A percentile compares a stretch with the other conserved stretches of the same genome.
These are phyloP conservation scores for Hippoglossus stenolepis DNA, from an alignment of 2,113 vertebrate species.

Conservation along the genomic window DNA sequence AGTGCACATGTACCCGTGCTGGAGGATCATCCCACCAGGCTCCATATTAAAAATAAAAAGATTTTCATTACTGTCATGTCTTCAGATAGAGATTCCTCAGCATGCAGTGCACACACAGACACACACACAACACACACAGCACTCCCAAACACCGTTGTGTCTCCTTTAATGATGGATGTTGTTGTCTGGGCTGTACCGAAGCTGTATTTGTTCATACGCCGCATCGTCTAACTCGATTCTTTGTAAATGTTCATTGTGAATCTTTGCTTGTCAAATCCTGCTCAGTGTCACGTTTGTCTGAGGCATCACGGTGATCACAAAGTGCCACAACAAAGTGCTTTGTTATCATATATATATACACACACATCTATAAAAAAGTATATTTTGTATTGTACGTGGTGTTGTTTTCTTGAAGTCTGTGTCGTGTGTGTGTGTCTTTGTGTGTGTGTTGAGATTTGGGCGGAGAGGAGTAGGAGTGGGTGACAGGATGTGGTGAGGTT, in stretches of 20 bases:
- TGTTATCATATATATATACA: slow-evolving; percentile 70
- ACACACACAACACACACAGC: not conserved
- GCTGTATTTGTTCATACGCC: slow-evolving; percentile 53
- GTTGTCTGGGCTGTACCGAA: slow-evolving; percentile 48
- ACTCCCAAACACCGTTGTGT: slow-evolving; percentile 30
- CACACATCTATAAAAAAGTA: slow-evolving; percentile 38
- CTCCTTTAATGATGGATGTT: slow-evolving; percentile 49
- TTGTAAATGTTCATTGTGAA: slow-evolving; percentile 66
- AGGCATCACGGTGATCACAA: slow-evolving; percentile 76
- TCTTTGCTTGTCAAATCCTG: slow-evolving; percentile 63
- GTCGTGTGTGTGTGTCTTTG: slow-evolving; percentile 16
- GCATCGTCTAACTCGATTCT: slow-evolving; percentile 47
- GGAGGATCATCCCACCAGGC: slow-evolving; percentile 8
- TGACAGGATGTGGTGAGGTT: slow-evolving; percentile 59
- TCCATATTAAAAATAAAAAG: slow-evolving; percentile 2
- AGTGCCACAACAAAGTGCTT: slow-evolving; percentile 81
- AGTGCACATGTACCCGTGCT: slow-evolving; percentile 39
- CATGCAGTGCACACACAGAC: slow-evolving; percentile 14
- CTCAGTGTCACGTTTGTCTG: slow-evolving; percentile 67
- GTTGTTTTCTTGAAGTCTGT: slow-evolving; percentile 68
- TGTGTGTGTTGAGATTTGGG: slow-evolving; percentile 10
- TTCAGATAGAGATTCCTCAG: not conserved
- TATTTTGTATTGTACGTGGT: slow-evolving; percentile 80
- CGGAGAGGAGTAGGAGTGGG: not conserved
- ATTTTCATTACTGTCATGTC: not conserved